Evolutionary conservation across 1,140 invertebrate genomes (phyloP).

Genomic region (Caenorhabditis elegans): WBcel235 BX284604.4:7495501-7496000

Average conservation of each 20-base stretch:
- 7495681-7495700: background rate
- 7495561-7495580: background rate
- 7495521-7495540: constrained; percentile 32
- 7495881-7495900: background rate
- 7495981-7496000: background rate
- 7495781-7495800: constrained; percentile 6
- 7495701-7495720: background rate
- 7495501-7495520: constrained; percentile 44
- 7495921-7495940: constrained; percentile 12
- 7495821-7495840: background rate
- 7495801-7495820: constrained; percentile 2
- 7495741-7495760: constrained; percentile 21
- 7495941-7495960: constrained; percentile 9
- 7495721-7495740: constrained; percentile 16
- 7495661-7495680: background rate
- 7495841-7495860: no score
- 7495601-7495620: background rate
- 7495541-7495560: constrained; percentile 52
- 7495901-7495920: background rate
- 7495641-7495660: constrained; percentile 10
- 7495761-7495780: constrained; percentile 5
- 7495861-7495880: no score
- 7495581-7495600: background rate
- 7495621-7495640: constrained; percentile 16
- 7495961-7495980: constrained; percentile 4